phyloP scores from a whole-genome alignment of 2,113 vertebrate genomes.

The Atrichornis clamosus region DNA sequence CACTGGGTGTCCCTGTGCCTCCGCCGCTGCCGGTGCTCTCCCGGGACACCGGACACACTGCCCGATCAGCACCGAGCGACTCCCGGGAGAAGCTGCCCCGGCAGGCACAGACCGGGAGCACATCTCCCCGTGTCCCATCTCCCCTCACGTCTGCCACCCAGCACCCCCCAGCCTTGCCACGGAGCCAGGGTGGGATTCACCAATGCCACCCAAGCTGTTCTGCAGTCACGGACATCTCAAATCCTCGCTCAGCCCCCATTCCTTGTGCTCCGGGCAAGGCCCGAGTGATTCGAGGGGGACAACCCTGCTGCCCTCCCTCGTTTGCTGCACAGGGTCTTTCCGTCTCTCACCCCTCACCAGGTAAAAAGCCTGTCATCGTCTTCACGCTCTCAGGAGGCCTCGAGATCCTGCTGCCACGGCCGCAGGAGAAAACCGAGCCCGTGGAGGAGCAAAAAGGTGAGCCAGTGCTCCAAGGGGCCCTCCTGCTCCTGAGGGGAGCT shows the following conservation, averaged over 20 bases:
- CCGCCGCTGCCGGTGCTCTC: not conserved
- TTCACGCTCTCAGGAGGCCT: constrained; percentile 51
- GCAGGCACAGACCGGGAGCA: not conserved
- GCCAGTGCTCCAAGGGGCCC: accelerated
- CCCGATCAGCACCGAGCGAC: too few species aligned
- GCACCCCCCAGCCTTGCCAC: not conserved
- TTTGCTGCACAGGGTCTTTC: not conserved
- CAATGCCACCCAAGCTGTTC: not conserved
- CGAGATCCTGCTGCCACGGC: constrained; percentile 38
- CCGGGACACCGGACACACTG: not conserved
- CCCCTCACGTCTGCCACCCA: not conserved
- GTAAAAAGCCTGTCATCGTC: not conserved
- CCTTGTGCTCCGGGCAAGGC: not conserved
- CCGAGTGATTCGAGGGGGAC: not conserved
- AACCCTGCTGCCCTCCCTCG: not conserved
- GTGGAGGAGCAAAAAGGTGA: constrained; percentile 26
- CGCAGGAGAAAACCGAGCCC: not conserved
- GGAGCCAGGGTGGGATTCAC: not conserved
- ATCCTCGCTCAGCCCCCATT: not conserved
- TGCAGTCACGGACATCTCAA: not conserved
- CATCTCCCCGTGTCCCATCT: not conserved
- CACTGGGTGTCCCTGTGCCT: constrained; percentile 5
- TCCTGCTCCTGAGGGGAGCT: not conserved
- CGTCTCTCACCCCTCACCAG: not conserved
- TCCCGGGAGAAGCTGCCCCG: not conserved